Conservation (phyloP, 1,140 invertebrate genomes). For the Danaus melanippus region DNA sequence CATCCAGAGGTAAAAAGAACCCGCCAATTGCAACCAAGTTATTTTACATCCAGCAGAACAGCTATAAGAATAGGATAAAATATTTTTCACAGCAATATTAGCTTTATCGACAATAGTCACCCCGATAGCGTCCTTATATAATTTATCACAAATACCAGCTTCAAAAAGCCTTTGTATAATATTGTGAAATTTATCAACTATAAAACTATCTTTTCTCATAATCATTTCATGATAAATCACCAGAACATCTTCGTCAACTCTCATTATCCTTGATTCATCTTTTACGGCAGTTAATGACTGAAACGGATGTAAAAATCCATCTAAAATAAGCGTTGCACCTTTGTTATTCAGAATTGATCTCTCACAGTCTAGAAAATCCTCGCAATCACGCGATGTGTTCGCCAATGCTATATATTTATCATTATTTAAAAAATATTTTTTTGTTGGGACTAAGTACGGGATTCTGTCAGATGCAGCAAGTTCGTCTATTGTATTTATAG, state of each 20-base stretch:
- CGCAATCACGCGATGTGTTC: constrained; percentile 38
- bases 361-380: constrained; percentile 35
- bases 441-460: constrained; percentile 25
- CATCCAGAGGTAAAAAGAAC: constrained; percentile 41
- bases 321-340: constrained; percentile 8
- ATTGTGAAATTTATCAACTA: constrained; percentile 26
- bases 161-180: constrained; percentile 26
- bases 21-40: constrained; percentile 27
- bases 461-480: constrained; percentile 34
- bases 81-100: constrained; percentile 20
- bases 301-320: constrained; percentile 22
- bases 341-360: constrained; percentile 22
- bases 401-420: constrained; percentile 35
- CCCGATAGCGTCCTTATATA: constrained; percentile 35
- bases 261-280: background rate
- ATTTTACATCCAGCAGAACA: constrained; percentile 28
- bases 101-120: constrained; percentile 36
- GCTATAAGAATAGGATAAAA: constrained; percentile 34
- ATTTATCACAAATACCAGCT: too few species aligned
- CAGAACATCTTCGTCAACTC: constrained; percentile 20
- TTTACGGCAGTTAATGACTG: constrained; percentile 39
- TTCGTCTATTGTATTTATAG: constrained; percentile 39
- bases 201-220: constrained; percentile 34
- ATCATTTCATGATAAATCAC: constrained; percentile 55
- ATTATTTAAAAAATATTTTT: constrained; percentile 46